Percentiles rank a stretch among this genome's conserved stretches.
These are phyloP conservation scores for Azorinus chamasolen DNA, from an alignment of 2,888 invertebrate genomes.

Conservation along the genomic window DNA sequence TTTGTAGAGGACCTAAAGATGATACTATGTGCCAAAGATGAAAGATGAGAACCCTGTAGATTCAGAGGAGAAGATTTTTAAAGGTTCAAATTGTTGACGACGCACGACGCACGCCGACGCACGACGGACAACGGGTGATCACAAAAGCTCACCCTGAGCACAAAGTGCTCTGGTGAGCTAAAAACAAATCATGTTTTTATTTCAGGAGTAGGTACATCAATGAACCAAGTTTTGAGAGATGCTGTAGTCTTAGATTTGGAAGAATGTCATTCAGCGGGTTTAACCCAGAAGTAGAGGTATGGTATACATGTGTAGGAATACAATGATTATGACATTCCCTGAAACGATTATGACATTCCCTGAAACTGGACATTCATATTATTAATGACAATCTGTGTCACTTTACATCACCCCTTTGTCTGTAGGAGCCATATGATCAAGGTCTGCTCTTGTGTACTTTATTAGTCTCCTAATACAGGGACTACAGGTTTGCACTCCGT, in stretches of 20 bases:
- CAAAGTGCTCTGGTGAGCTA: too few species aligned
- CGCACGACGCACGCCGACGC: too few species aligned
- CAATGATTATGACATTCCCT: neutral
- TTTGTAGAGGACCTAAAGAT: too few species aligned
- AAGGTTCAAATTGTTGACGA: too few species aligned
- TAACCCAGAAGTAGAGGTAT: conserved; percentile 95
- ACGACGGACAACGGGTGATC: too few species aligned
- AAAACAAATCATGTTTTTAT: neutral
- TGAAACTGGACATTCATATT: too few species aligned
- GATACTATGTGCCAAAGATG: too few species aligned
- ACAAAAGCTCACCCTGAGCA: too few species aligned
- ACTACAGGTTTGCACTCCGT: too few species aligned
- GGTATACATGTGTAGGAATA: neutral
- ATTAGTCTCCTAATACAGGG: too few species aligned
- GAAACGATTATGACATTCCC: neutral
- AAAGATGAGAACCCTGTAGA: too few species aligned
- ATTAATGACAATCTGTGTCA: neutral
- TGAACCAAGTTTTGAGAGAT: conserved; percentile 78
- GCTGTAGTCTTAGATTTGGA: conserved; percentile 92
- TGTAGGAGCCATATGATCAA: neutral
- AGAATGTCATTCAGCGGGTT: conserved; percentile 96
- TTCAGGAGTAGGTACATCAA: conserved; percentile 72
- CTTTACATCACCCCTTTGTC: neutral
- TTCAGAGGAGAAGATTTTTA: too few species aligned
- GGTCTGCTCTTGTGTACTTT: neutral